Evolutionary conservation across 2,797 vertebrate species (phyloP).

Genomic region (Spheniscus humboldti): DNA sequence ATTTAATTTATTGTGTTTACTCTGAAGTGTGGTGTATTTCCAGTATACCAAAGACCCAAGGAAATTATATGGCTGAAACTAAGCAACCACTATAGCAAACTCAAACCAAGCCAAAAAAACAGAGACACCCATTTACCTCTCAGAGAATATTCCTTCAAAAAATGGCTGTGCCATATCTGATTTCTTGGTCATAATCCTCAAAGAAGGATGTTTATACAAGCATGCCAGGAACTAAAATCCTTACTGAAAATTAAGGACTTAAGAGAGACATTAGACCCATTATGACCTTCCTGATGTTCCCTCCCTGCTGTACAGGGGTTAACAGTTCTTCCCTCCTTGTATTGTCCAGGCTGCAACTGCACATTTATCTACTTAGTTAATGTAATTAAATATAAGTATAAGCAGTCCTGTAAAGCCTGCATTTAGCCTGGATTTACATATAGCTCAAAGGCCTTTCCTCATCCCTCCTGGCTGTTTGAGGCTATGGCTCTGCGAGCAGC

Average conservation of each 20-base stretch:
- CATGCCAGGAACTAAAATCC: not conserved
- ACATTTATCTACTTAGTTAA: not conserved
- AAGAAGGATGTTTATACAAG: not conserved
- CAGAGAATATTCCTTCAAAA: not conserved
- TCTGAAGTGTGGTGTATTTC: not conserved
- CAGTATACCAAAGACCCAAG: not conserved
- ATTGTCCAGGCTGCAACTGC: not conserved
- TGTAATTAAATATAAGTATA: not conserved
- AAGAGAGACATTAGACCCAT: rapidly evolving
- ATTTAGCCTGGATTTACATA: not conserved
- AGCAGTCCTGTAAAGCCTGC: not conserved
- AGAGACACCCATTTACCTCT: not conserved
- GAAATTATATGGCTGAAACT: not conserved
- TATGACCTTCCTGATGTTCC: not conserved
- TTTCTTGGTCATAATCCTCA: not conserved
- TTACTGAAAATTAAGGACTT: not conserved
- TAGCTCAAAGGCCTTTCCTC: not conserved
- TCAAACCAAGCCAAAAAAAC: not conserved
- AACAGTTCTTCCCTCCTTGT: not conserved
- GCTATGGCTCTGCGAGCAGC: not conserved
- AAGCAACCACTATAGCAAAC: not conserved
- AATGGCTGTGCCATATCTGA: not conserved
- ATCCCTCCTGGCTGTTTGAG: not conserved
- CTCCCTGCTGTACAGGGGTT: not conserved
- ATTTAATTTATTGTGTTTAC: not conserved